Evolutionary conservation across 2,113 vertebrate genomes (phyloP), one percentile per base, ranked within the genome.

Genomic region (Clarias gariepinus): DNA sequence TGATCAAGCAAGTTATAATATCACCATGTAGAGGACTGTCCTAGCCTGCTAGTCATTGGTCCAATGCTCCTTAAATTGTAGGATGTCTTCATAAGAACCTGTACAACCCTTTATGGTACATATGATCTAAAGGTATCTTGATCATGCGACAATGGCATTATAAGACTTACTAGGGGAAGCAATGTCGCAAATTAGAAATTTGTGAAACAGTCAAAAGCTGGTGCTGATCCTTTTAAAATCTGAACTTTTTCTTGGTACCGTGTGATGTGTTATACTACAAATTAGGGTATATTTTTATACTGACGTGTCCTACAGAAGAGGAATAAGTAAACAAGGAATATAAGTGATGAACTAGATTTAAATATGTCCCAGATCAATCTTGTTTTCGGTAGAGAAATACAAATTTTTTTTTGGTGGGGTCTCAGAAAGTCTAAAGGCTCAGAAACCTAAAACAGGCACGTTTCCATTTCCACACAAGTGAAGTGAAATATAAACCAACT

Each of bases 251-350:
- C 68, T 85, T 80, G 33, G 41, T 77, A 60, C 68, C 9, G 33
- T 25, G 25, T 23, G 4, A 64, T 10, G 73, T 84, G 89, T 68
- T 52, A 86, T 57, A 77, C 58, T 81, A 66, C 79, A 85, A 77
- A 81, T 83, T 90, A 79, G 47, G 47, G 47, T 89, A 90, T 89
- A 88, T 66, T 68, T 66, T 68, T 88, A 85, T 88, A 86, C 55
- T 55, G 63, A 86, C 66, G 82, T 79, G 83, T 87, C 63, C 80
- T 74, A 47, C 12, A 4, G 41, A 81, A 82, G 21, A 79, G 60
- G 52, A 5, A 60, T 85, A 86, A 92, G 90, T 90, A 87, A 89
- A 79, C 71, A 61, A 30, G 58, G 23, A 79, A 85, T 47, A 47
- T 82, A 68, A 81, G 63, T 76, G 52, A 84, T 89, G 61, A 73